Evolutionary conservation across 2,888 invertebrate species (phyloP), one percentile per base, ranked within the genome.

Genomic region (Amphipyra tragopoginis): DNA sequence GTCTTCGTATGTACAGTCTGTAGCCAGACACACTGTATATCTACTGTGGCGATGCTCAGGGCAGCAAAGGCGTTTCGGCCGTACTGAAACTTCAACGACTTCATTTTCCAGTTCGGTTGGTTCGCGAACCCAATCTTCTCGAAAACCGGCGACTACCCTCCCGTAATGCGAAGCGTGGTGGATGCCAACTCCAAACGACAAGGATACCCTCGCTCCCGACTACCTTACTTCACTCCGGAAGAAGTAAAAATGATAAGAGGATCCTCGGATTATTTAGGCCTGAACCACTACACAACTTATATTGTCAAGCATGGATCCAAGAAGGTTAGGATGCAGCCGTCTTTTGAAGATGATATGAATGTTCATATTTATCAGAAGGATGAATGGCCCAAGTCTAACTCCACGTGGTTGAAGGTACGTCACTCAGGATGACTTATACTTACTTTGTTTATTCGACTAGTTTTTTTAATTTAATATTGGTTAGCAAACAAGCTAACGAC

Each of bases 261-360:
- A 0, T 96, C 97, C 0, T 93, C 95, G 0, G 97, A 98, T 83
- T 97, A 97, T 87, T 92, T 97, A 52, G 97, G 97, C 0, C 84
- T 97, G 14, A 97, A 98, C 83, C 96, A 96, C 62, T 98, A 98
- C 83, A 96, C 97, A 0, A 94, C 96, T 0, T 92, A 90, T 68
- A 75, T 96, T 77, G 93, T 90, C 2, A 87, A 87, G 11, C 53
- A 89, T 21, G 83, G 83, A 1, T 60, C 63, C 0, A 74, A 78
- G 0, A 91, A 89, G 55, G 60, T 87, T 8, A 58, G 53, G 1
- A 9, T 39, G 2, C 58, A 81, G 2, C 93, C 95, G 0, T 93
- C 93, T 0, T 93, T 82, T 45, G 51, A 80, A 0, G 89, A 91
- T 33, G 96, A 96, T 65, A 73, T 90, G 45, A 93, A 93, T 0